These are phyloP conservation scores for Watsonalla cultraria DNA, from an alignment of 2,888 invertebrate species.

Conservation along the genomic window DNA sequence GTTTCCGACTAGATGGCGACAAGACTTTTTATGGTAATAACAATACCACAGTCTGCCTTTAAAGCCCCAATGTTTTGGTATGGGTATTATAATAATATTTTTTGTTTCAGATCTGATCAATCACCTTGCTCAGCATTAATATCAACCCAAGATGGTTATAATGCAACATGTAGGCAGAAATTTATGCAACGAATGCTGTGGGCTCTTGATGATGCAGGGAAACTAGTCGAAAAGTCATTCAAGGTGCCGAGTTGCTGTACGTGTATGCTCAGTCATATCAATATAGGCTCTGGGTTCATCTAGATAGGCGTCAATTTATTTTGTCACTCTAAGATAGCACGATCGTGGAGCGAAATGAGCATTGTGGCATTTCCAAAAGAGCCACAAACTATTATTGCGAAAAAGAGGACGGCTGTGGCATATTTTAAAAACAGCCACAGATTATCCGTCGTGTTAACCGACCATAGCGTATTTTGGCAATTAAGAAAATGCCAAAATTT, in stretches of 20 bases:
- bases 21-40: no score
- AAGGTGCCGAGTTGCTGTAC: conserved; percentile 87
- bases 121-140: conserved; percentile 68
- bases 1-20: no score
- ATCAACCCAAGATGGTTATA: conserved; percentile 64
- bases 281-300: conserved; percentile 13
- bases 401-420: no score
- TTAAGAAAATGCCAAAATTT: no score
- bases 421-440: no score
- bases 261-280: conserved; percentile 59
- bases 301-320: background rate
- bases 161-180: conserved; percentile 79
- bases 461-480: no score
- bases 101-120: conserved; percentile 51
- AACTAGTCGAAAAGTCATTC: conserved; percentile 70
- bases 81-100: background rate
- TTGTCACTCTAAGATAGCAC: no score
- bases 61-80: background rate
- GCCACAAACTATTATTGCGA: no score
- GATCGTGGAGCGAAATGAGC: no score
- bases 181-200: conserved; percentile 73
- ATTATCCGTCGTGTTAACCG: no score
- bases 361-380: no score
- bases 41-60: no score
- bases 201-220: conserved; percentile 66